These are phyloP conservation scores for Diabrotica virgifera DNA, from an alignment of 1,140 invertebrate species.

Conservation along the genomic window DNA sequence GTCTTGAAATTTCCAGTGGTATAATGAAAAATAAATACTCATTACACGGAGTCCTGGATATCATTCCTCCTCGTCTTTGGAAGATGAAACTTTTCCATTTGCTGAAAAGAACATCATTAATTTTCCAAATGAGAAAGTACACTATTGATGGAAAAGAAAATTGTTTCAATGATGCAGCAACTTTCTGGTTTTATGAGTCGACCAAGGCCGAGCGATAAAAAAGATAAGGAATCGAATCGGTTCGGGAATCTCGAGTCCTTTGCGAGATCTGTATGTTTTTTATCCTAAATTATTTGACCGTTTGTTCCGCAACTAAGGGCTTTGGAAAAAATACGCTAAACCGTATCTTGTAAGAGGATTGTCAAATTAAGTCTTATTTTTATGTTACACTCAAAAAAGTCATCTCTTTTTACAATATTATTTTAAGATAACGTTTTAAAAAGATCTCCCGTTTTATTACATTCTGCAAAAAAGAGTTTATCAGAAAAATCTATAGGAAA, in stretches of 20 bases:
- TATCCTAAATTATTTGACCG: not conserved
- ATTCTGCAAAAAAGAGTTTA: too few relatives aligned
- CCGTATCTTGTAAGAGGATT: too few relatives aligned
- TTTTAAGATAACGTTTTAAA: too few relatives aligned
- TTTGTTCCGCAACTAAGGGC: not conserved
- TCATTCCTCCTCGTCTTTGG: not conserved
- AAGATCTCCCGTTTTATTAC: too few relatives aligned
- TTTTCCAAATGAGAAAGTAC: constrained; percentile 15
- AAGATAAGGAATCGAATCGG: constrained; percentile 2
- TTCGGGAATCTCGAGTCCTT: not conserved
- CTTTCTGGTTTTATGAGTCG: constrained; percentile 3
- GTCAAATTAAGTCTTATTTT: too few relatives aligned
- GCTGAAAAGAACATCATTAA: constrained; percentile 10
- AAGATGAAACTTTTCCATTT: constrained; percentile 7
- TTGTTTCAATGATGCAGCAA: constrained; percentile 15
- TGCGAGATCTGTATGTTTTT: not conserved
- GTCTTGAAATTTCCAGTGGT: not conserved
- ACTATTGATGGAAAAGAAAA: constrained; percentile 14
- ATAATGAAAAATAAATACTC: constrained; percentile 17
- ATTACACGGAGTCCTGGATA: not conserved
- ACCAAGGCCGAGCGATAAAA: constrained; percentile 1
- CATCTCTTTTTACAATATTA: too few relatives aligned
- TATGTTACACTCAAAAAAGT: too few relatives aligned
- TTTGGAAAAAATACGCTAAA: too few relatives aligned
- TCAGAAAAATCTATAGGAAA: too few relatives aligned